Conservation (phyloP, 1,140 invertebrate genomes). For the fruit fly (Drosophila melanogaster) region DNA sequence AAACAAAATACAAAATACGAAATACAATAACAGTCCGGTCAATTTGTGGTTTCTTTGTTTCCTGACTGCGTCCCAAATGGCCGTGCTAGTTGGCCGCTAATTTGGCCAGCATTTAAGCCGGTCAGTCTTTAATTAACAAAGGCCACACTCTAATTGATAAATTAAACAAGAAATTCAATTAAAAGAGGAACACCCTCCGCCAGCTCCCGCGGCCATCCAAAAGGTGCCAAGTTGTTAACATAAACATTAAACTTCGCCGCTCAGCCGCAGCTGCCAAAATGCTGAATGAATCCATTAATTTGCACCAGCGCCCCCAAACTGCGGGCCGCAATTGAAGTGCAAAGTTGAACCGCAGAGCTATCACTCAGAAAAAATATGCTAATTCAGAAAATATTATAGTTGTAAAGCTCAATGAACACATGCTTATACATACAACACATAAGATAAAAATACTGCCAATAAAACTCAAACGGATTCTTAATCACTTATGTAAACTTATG, state of each 20-base stretch:
- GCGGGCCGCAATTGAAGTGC: conserved; percentile 70
- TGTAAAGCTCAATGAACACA: not conserved
- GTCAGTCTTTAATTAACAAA: conserved; percentile 65
- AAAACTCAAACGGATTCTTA: not conserved
- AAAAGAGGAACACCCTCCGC: conserved; percentile 31
- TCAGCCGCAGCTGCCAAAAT: conserved; percentile 31
- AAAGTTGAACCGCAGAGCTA: conserved; percentile 65
- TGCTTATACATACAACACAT: not conserved
- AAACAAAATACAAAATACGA: not conserved
- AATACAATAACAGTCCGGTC: conserved; percentile 37
- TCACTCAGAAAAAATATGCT: not conserved
- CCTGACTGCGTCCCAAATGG: conserved; percentile 45
- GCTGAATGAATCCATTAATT: conserved; percentile 81
- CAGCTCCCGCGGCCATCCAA: conserved; percentile 15
- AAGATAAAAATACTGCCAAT: no score
- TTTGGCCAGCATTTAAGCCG: conserved; percentile 57
- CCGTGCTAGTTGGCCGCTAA: conserved; percentile 64
- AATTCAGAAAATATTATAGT: not conserved
- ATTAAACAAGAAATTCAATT: conserved; percentile 74
- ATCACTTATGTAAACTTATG: no score
- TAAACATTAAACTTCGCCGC: conserved; percentile 76
- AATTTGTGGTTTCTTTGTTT: conserved; percentile 75
- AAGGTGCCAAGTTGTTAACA: conserved; percentile 79
- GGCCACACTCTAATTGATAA: conserved; percentile 75
- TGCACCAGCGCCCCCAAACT: conserved; percentile 74